phyloP scores from a whole-genome alignment of 2,797 vertebrate species.

The Threskiornis aethiopicus region DNA sequence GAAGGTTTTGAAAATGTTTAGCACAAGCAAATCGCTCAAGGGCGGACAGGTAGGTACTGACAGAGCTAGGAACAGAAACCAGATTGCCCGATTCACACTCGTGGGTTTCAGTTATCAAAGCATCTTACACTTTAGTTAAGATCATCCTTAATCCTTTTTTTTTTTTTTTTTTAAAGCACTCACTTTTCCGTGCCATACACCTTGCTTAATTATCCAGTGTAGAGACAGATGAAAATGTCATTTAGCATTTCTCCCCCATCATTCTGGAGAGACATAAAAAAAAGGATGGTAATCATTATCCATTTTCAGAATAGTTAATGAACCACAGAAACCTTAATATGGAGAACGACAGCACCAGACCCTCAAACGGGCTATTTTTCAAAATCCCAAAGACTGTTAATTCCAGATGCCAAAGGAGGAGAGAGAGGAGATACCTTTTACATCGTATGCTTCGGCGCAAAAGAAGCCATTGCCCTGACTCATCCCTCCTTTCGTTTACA shows the following conservation, averaged over 20 bases:
- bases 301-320: conserved; percentile 19
- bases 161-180: background rate
- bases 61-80: background rate
- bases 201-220: conserved; percentile 49
- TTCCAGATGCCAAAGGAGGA: background rate
- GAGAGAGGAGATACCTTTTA: background rate
- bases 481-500: background rate
- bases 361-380: background rate
- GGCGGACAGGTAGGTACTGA: background rate
- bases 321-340: background rate
- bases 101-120: background rate
- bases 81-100: background rate
- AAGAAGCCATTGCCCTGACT: background rate
- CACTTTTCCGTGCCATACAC: background rate
- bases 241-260: background rate
- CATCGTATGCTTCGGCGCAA: background rate
- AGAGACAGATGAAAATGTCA: background rate
- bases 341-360: background rate
- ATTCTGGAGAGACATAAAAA: conserved; percentile 9
- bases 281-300: background rate
- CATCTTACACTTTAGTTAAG: background rate
- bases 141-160: background rate
- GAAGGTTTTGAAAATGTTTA: background rate
- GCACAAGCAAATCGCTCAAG: background rate
- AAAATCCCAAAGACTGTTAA: background rate